Evolutionary conservation across 2,113 vertebrate species (phyloP).

Genomic region (Oryzias celebensis): DNA sequence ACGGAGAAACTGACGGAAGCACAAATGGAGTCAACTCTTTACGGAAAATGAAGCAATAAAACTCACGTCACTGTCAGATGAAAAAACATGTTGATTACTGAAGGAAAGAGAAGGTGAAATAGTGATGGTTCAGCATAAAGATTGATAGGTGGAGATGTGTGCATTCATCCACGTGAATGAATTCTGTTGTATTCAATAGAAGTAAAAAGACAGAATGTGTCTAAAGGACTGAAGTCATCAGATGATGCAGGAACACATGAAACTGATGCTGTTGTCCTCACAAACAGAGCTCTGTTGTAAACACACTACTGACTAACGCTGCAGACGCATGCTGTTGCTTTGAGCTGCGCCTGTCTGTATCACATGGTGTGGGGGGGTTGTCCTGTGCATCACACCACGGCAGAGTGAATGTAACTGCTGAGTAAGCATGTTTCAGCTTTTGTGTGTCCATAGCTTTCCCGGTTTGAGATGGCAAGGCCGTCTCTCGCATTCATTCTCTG

Average conservation of each 20-base stretch:
- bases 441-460: constrained; percentile 7
- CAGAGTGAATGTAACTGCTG: constrained; percentile 60
- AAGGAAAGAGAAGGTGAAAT: no score
- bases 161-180: no score
- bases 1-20: not conserved
- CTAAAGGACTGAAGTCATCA: no score
- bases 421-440: constrained; percentile 57
- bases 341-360: no score
- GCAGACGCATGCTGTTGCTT: constrained; percentile 10
- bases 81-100: not conserved
- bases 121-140: no score
- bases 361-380: not conserved
- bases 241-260: constrained; percentile 5
- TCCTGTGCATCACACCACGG: constrained; percentile 15
- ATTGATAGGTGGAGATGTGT: no score
- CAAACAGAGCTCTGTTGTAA: constrained; percentile 44
- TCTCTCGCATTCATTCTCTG: constrained; percentile 54
- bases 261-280: constrained; percentile 37
- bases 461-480: constrained; percentile 33
- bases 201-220: no score
- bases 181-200: no score
- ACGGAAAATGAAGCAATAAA: no score
- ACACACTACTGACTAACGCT: constrained; percentile 32
- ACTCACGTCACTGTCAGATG: constrained; percentile 8
- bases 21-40: no score